Conservation (phyloP, 2,888 invertebrate species). For the Callyntrura sp. region DNA sequence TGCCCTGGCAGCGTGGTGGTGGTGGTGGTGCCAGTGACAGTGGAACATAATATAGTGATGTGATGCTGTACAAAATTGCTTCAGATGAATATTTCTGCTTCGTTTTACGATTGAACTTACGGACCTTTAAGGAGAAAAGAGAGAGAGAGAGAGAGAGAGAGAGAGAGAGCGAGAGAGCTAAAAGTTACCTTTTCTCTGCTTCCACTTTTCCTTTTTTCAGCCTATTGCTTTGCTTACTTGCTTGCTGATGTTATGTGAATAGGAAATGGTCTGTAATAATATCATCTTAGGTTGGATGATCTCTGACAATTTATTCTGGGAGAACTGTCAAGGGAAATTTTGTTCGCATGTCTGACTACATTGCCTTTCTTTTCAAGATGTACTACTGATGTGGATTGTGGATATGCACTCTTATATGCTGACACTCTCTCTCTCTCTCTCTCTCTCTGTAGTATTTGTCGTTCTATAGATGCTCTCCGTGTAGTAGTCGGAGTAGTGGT, state of each 20-base stretch:
- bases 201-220: conserved; percentile 42
- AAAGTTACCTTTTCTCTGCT: conserved; percentile 72
- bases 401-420: conserved; percentile 19
- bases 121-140: conserved; percentile 69
- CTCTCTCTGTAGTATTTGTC: background rate
- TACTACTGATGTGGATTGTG: conserved; percentile 20
- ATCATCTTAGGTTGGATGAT: conserved; percentile 79
- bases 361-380: conserved; percentile 63
- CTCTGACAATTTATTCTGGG: conserved; percentile 79
- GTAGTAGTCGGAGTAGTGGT: background rate
- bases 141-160: conserved; percentile 34
- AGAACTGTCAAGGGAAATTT: conserved; percentile 78
- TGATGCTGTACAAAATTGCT: conserved; percentile 65
- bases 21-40: conserved; percentile 11
- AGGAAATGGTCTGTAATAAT: conserved; percentile 80
- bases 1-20: background rate
- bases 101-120: conserved; percentile 76
- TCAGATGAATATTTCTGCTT: conserved; percentile 76
- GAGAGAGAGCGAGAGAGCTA: conserved; percentile 32
- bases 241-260: conserved; percentile 75
- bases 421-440: too few species aligned
- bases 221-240: conserved; percentile 72
- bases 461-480: background rate
- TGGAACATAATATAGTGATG: conserved; percentile 42
- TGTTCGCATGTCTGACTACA: conserved; percentile 71